Percentiles rank a stretch among this genome's conserved stretches.
These are phyloP conservation scores for Sarotherodon lohbergeri DNA, from an alignment of 2,113 vertebrate genomes.

Conservation along the genomic window DNA sequence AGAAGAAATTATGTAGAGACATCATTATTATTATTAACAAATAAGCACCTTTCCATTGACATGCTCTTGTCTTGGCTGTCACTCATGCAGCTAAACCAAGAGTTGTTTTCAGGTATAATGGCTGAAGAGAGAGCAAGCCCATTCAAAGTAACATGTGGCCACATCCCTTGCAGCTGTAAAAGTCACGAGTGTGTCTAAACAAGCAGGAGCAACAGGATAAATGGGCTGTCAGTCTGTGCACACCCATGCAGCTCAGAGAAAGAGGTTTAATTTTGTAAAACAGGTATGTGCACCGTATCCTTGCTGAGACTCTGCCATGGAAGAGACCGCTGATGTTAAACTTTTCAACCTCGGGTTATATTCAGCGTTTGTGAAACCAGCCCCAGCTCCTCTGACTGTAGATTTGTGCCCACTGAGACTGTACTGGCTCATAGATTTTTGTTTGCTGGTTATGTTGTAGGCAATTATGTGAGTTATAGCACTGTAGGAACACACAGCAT, in stretches of 20 bases:
- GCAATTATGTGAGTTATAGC: background rate
- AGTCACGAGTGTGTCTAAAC: background rate
- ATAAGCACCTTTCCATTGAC: background rate
- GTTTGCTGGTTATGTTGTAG: background rate
- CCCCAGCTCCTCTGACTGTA: background rate
- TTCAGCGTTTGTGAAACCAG: background rate
- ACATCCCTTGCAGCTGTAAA: background rate
- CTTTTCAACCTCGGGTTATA: background rate
- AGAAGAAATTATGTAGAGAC: background rate
- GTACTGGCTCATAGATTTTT: background rate
- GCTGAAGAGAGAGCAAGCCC: background rate
- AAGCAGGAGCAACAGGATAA: background rate
- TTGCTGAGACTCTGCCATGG: background rate
- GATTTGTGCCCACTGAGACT: background rate
- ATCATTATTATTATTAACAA: background rate
- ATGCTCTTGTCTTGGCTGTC: background rate
- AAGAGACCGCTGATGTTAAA: background rate
- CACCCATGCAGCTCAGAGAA: background rate
- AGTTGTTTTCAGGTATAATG: background rate
- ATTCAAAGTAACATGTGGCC: background rate
- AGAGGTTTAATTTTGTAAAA: background rate
- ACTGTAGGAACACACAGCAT: background rate
- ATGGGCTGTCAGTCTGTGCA: background rate
- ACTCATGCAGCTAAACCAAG: background rate
- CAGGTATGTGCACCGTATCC: background rate